A percentile compares a stretch with the other conserved stretches of the same genome.
phyloP scores from a whole-genome alignment of 2,797 vertebrate species.

The Austrolebias charrua region DNA sequence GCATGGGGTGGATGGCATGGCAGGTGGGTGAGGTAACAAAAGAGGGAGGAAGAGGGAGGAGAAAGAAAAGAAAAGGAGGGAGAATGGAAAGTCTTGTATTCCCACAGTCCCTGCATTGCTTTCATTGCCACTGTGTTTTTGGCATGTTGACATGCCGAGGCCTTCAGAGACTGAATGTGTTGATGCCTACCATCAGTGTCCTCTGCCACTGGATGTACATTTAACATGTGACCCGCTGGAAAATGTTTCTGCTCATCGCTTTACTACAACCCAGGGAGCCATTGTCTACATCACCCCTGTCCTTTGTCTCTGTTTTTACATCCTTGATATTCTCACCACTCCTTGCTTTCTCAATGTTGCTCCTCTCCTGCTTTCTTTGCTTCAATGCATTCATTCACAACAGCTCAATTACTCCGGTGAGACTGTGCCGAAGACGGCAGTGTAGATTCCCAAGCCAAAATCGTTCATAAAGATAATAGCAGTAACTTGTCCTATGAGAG shows the following conservation, averaged over 20 bases:
- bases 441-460: constrained; percentile 41
- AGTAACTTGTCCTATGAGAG: constrained; percentile 46
- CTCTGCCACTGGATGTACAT: constrained; percentile 50
- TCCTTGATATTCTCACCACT: neutral
- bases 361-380: constrained; percentile 21
- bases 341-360: neutral
- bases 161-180: constrained; percentile 42
- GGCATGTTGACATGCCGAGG: constrained; percentile 54
- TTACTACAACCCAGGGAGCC: constrained; percentile 56
- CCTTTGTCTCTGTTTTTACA: constrained; percentile 12
- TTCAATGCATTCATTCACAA: constrained; percentile 46
- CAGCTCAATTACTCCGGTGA: constrained; percentile 41
- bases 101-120: constrained; percentile 48
- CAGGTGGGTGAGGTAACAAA: constrained; percentile 47
- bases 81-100: constrained; percentile 44
- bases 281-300: constrained; percentile 43
- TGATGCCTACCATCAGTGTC: constrained; percentile 22
- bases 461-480: constrained; percentile 47
- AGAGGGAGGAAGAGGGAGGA: constrained; percentile 20
- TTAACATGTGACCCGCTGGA: constrained; percentile 61
- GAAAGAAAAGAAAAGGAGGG: constrained; percentile 23
- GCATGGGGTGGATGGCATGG: constrained; percentile 40
- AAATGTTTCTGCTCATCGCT: constrained; percentile 53
- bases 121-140: constrained; percentile 54
- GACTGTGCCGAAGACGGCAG: constrained; percentile 32